Base-by-base conservation (phyloP, 2,888 invertebrate genomes). In the Cryptocheilus praepositus region DNA sequence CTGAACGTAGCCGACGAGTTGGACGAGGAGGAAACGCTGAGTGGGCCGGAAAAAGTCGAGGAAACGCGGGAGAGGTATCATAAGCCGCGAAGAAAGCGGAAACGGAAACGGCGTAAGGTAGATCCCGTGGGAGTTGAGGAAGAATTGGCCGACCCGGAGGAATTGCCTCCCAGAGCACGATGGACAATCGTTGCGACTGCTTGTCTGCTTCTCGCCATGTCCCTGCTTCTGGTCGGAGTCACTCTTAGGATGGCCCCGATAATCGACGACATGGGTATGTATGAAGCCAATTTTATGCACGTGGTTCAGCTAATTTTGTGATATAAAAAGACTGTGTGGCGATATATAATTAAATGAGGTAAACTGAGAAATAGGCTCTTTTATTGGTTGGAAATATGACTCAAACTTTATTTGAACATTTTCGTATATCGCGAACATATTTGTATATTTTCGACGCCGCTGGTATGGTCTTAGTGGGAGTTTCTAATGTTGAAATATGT, bases 251-350 rank as follows among this genome's bases (percentile, higher is more conserved):
- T 98, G 96, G 97, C 97, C 15, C 97, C 97, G 13, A 94, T 97
- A 78, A 98, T 98, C 84, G 97, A 98, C 87, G 97, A 97, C 85
- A 95, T 97, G 94, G 97, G 97, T 97, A 90, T 94, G 95, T 92
- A 22, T 21, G 11, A 25, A 11, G 43, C 19, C 15, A 8, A 25
- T 5, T 25, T 25, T 25, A 25, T 3, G 5, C 25, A 2, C 3
- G 25, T 25, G 5, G 5, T 3, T 25, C 25, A 5, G 25, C 25
- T n/a, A n/a, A n/a, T n/a, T n/a, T n/a, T n/a, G n/a, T n/a, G n/a
- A n/a, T n/a, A n/a, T n/a, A n/a, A n/a, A n/a, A n/a, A n/a, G n/a
- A n/a, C n/a, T n/a, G n/a, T n/a, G n/a, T n/a, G n/a, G n/a, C n/a
- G n/a, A n/a, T n/a, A n/a, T n/a, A n/a, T n/a, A n/a, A n/a, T n/a